Conservation (phyloP, 2,888 invertebrate genomes). For the Thecocarcelia acutangulata region DNA sequence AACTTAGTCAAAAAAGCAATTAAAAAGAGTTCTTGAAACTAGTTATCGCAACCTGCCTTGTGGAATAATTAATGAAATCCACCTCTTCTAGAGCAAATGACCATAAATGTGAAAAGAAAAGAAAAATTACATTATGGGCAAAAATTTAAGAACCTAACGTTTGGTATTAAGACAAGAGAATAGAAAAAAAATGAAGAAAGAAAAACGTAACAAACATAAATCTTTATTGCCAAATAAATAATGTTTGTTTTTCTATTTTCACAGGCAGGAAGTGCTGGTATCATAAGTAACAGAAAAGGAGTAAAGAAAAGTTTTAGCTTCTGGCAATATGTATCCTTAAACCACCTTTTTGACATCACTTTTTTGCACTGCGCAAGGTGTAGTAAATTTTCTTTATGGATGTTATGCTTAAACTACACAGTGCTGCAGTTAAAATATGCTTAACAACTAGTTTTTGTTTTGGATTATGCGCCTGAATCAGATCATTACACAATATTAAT, state of each 20-base stretch:
- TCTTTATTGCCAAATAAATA: conserved; percentile 69
- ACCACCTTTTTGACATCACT: conserved; percentile 29
- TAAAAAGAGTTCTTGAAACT: not conserved
- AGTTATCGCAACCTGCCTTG: not conserved
- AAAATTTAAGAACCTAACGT: conserved; percentile 29
- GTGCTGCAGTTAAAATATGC: too few species aligned
- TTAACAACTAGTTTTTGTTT: too few species aligned
- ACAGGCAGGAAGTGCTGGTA: conserved; percentile 33
- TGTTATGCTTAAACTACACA: too few species aligned
- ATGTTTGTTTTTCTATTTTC: conserved; percentile 57
- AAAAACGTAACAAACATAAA: conserved; percentile 56
- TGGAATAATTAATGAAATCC: conserved; percentile 57
- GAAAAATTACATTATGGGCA: conserved; percentile 1
- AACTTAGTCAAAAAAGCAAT: too few species aligned
- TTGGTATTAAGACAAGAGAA: not conserved
- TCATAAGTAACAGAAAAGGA: conserved; percentile 23
- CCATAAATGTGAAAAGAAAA: conserved; percentile 37
- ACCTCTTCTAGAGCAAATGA: conserved; percentile 47
- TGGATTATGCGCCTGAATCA: too few species aligned
- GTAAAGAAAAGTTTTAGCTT: not conserved
- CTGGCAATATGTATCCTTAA: not conserved
- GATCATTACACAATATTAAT: too few species aligned
- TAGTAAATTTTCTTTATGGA: too few species aligned
- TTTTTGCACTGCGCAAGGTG: conserved; percentile 3
- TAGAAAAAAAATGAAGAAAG: not conserved